phyloP scores from a whole-genome alignment of 1,140 invertebrate species.

The Phortica variegata region DNA sequence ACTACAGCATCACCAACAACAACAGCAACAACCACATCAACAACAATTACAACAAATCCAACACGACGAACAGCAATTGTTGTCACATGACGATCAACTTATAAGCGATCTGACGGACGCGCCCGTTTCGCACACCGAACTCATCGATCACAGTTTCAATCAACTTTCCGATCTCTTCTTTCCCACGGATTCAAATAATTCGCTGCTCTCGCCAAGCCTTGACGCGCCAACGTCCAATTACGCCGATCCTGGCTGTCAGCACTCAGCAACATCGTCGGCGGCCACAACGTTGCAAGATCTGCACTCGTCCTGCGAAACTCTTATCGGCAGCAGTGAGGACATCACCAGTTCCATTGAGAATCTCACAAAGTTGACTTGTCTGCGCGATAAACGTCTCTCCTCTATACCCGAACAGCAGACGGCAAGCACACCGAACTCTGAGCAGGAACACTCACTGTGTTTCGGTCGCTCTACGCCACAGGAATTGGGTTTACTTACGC shows the following conservation, averaged over 20 bases:
- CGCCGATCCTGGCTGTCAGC: constrained; percentile 13
- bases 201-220: constrained; percentile 36
- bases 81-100: constrained; percentile 40
- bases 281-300: constrained; percentile 23
- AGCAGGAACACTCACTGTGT: constrained; percentile 36
- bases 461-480: constrained; percentile 20
- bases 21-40: constrained; percentile 26
- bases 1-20: constrained; percentile 24
- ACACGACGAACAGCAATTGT: constrained; percentile 17
- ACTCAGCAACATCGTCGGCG: constrained; percentile 1
- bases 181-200: constrained; percentile 50
- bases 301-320: constrained; percentile 20
- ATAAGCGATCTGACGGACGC: constrained; percentile 45
- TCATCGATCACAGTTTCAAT: constrained; percentile 26
- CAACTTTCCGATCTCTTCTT: constrained; percentile 49
- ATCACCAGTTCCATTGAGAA: constrained; percentile 51
- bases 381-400: constrained; percentile 55
- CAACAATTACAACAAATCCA: constrained; percentile 10
- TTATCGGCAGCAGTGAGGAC: constrained; percentile 35
- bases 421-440: constrained; percentile 33
- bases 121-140: constrained; percentile 42
- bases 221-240: constrained; percentile 30
- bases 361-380: constrained; percentile 50
- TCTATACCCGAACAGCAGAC: constrained; percentile 57
- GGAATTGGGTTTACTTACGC: constrained; percentile 34